Evolutionary conservation across 2,888 invertebrate genomes (phyloP), one percentile per base, ranked within the genome.

Genomic region (Monochamus alternatus): DNA sequence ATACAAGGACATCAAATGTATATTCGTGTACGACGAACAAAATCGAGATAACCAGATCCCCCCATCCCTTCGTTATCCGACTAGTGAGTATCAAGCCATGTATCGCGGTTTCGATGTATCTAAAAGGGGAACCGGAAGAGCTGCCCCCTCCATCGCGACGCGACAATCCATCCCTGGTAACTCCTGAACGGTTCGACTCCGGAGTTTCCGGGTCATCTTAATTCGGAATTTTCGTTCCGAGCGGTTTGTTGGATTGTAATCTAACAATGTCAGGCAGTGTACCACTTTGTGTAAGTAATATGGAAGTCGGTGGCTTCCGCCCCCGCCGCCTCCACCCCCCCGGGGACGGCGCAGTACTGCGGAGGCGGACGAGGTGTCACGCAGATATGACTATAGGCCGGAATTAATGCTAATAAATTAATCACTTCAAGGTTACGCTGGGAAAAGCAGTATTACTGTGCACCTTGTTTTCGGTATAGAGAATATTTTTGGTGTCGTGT

Each of bases 31-130:
- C 22, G 22, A 22, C 22, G 22, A 22, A 22, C 22, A 44, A 44
- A 44, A 5, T 47, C 8, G 8, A 9, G 47, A 47, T 47, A 47
- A 8, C 12, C 12, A 47, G 8, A 47, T 7, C 47, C 47, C 10
- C 47, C 47, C 22, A 22, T 22, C 22, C 22, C 22, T 22, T 22
- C 22, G 9, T 44, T 44, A 44, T 44, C 47, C 47, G 10, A 47
- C 47, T 47, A 47, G 47, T 47, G 12, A 63, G 62, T 14, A 14
- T 63, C 62, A n/a, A 63, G 62, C 14, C 38, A 5, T 22, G 62
- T 14, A 43, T 14, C 43, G 62, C 38, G 62, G 62, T 63, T 67
- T 67, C 52, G 55, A 66, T 67, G n/a, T 52, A 67, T 44, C 59
- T 38, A 44, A 68, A 58, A 68, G 43, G 22, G 68, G 55, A 59